Evolutionary conservation across 35 echinoderm and acorn worm species (phyloP).

Genomic region (Diadema setosum): DNA sequence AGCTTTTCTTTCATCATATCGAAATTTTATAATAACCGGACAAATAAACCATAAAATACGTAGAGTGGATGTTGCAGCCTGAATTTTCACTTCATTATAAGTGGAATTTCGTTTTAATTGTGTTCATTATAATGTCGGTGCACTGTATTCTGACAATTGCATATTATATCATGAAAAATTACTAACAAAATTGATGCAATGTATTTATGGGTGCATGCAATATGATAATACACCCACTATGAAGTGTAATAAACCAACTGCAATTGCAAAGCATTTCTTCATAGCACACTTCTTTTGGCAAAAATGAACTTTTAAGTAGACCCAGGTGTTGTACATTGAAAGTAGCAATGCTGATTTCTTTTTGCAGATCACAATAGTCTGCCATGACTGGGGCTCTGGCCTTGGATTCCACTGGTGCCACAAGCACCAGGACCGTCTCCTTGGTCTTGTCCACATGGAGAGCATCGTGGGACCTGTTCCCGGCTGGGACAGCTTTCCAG

Average conservation of each 20-base stretch:
- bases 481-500: conserved; percentile 53
- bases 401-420: conserved; percentile 80
- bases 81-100: too few relatives aligned
- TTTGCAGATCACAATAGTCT: conserved; percentile 53
- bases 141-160: too few relatives aligned
- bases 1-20: too few relatives aligned
- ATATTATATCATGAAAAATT: not conserved
- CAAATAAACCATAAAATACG: too few relatives aligned
- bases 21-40: too few relatives aligned
- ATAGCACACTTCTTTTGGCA: not conserved
- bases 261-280: not conserved
- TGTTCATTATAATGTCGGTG: too few relatives aligned
- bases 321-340: not conserved
- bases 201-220: not conserved
- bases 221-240: not conserved
- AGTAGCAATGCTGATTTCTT: not conserved
- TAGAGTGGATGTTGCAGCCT: too few relatives aligned
- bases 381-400: conserved; percentile 92
- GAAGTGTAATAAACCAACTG: not conserved
- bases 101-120: too few relatives aligned
- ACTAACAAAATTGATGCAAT: not conserved
- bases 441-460: conserved; percentile 45
- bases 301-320: not conserved
- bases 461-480: conserved; percentile 29
- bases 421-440: conserved; percentile 24